Evolutionary conservation across 2,888 invertebrate species (phyloP).

Genomic region (Oscheius sp.): DNA sequence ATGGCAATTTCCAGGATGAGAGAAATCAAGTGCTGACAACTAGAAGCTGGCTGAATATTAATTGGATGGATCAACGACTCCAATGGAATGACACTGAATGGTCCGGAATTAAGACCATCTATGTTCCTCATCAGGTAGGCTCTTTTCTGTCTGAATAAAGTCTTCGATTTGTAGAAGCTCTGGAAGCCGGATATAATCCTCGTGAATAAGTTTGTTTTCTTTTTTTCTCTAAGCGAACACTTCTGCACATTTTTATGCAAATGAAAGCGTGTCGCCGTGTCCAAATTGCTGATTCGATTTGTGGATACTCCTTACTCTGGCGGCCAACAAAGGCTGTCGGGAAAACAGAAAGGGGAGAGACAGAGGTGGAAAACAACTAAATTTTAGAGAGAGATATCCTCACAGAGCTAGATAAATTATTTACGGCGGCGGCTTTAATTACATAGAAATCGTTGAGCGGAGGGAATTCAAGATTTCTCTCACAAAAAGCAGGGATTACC

Average conservation of each 20-base stretch:
- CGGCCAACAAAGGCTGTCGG: neutral
- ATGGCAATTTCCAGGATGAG: conserved; percentile 66
- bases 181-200: conserved; percentile 70
- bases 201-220: conserved; percentile 63
- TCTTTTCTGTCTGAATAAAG: too few species aligned
- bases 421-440: too few species aligned
- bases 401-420: too few species aligned
- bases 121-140: conserved; percentile 68
- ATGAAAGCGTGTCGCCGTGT: neutral
- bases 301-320: neutral
- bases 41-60: conserved; percentile 69
- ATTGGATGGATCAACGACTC: conserved; percentile 66
- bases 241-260: conserved; percentile 11
- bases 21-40: conserved; percentile 69
- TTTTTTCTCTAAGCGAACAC: neutral
- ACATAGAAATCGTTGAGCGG: too few species aligned
- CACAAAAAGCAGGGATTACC: too few species aligned
- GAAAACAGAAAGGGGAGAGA: neutral
- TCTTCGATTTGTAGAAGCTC: too few species aligned
- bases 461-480: too few species aligned
- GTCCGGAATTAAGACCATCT: conserved; percentile 68
- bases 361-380: neutral
- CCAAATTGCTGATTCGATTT: conserved; percentile 29
- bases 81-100: conserved; percentile 53
- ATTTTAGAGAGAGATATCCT: neutral